phyloP scores from a whole-genome alignment of 1,140 invertebrate species.

The Sminthurides bifidus region DNA sequence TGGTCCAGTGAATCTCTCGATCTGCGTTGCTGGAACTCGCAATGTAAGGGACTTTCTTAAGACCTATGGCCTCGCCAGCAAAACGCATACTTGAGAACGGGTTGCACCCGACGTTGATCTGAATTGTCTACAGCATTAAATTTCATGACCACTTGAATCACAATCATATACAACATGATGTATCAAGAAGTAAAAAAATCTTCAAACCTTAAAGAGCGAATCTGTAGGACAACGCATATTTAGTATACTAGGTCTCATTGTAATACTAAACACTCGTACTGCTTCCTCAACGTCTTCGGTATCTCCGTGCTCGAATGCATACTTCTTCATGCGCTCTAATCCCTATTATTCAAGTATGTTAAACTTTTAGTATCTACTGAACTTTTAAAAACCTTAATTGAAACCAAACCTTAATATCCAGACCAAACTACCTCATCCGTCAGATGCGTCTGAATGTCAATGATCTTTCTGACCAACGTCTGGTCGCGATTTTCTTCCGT shows the following conservation, averaged over 20 bases:
- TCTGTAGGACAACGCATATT: conserved; percentile 15
- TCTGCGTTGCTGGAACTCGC: too few species aligned
- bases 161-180: background rate
- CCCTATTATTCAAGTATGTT: too few species aligned
- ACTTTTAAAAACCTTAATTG: background rate
- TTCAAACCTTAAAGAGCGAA: conserved; percentile 12
- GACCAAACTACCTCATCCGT: conserved; percentile 4
- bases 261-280: conserved; percentile 14
- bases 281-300: background rate
- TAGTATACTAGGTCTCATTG: conserved; percentile 20
- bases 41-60: background rate
- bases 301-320: background rate
- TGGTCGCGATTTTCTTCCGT: conserved; percentile 7
- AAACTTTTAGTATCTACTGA: too few species aligned
- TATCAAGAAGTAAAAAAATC: too few species aligned
- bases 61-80: conserved; percentile 7
- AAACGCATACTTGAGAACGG: conserved; percentile 17
- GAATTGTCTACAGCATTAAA: conserved; percentile 13
- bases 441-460: conserved; percentile 19
- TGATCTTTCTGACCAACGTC: conserved; percentile 16
- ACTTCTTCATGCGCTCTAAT: conserved; percentile 3
- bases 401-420: background rate
- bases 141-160: background rate
- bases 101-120: conserved; percentile 25
- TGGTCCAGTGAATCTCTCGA: background rate